These are phyloP conservation scores for Cervus canadensis DNA, from an alignment of 2,113 vertebrate genomes.

Conservation along the genomic window DNA sequence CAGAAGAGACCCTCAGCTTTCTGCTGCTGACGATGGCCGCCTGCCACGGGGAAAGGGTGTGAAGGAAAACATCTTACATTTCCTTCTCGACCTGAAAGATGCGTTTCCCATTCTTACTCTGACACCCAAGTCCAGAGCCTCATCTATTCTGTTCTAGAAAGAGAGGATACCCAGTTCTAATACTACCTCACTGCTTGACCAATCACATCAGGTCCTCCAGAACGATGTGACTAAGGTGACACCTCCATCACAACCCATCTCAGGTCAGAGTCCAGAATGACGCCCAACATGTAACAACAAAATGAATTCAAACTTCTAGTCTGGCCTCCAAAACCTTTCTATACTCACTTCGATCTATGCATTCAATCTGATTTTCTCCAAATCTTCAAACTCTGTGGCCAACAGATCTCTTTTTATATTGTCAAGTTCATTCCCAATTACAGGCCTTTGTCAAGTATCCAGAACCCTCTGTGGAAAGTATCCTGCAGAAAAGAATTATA, in stretches of 20 bases:
- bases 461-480: background rate
- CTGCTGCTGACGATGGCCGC: background rate
- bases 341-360: background rate
- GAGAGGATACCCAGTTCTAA: background rate
- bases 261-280: background rate
- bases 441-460: background rate
- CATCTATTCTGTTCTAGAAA: background rate
- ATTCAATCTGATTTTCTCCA: background rate
- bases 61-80: background rate
- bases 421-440: background rate
- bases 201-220: background rate
- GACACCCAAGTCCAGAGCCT: background rate
- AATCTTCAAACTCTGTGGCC: background rate
- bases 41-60: background rate
- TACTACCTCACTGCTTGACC: background rate
- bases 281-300: background rate
- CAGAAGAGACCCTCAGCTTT: background rate
- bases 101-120: background rate
- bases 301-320: background rate
- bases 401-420: background rate
- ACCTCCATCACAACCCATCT: background rate
- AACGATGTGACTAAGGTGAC: background rate
- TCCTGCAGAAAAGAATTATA: background rate
- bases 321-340: background rate
- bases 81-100: background rate